Conservation (phyloP, 2,797 vertebrate species). For the Erethizon dorsatum region DNA sequence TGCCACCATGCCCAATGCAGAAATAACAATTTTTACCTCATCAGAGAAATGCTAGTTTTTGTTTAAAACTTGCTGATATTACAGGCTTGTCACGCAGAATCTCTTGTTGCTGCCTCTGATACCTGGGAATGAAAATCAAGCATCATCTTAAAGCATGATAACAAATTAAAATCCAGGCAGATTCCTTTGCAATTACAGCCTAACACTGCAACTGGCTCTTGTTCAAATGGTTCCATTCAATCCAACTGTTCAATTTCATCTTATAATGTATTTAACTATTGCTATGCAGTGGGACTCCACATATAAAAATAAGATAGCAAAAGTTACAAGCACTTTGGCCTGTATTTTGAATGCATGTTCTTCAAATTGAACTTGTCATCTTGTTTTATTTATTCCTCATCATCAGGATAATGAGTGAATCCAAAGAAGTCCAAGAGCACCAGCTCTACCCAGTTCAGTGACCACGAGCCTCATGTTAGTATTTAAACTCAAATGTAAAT, state of each 20-base stretch:
- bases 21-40: background rate
- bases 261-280: background rate
- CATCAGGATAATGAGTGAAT: background rate
- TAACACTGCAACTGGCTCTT: slow-evolving; percentile 16
- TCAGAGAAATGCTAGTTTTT: slow-evolving; percentile 4
- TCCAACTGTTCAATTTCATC: slow-evolving; percentile 19
- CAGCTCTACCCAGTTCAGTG: background rate
- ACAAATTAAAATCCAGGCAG: slow-evolving; percentile 23
- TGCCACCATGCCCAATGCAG: background rate
- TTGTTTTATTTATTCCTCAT: background rate
- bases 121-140: slow-evolving; percentile 14
- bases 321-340: background rate
- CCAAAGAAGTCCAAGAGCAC: background rate
- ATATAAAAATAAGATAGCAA: background rate
- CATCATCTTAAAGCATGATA: slow-evolving; percentile 52
- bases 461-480: background rate
- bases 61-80: slow-evolving; percentile 55
- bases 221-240: slow-evolving; percentile 58
- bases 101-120: slow-evolving; percentile 23
- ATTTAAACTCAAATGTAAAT: background rate
- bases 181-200: slow-evolving; percentile 49
- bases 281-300: background rate
- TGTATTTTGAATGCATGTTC: background rate
- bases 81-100: background rate
- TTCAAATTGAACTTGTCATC: background rate